Conservation (phyloP, 2,113 vertebrate genomes). For the Laticauda colubrina region DNA sequence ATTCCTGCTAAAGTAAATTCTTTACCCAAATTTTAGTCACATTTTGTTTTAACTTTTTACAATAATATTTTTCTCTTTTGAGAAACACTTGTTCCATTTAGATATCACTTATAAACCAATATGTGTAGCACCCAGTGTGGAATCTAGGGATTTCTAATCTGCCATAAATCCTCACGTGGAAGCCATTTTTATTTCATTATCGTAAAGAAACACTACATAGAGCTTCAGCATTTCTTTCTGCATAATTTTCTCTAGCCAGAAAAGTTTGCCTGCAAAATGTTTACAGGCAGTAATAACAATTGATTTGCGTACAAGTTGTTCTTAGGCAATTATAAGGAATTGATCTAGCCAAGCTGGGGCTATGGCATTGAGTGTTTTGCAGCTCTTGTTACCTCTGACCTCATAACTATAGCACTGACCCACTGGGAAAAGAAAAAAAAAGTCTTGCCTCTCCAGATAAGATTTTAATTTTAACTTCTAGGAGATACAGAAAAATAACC, state of each 20-base stretch:
- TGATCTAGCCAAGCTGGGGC: constrained; percentile 67
- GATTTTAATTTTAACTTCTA: constrained; percentile 49
- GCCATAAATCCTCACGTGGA: neutral
- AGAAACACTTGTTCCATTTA: too few relatives aligned
- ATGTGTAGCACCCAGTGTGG: too few relatives aligned
- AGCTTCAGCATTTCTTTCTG: constrained; percentile 59
- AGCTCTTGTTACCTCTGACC: constrained; percentile 69
- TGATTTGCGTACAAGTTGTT: constrained; percentile 77
- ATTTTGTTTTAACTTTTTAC: too few relatives aligned
- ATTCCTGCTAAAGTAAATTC: too few relatives aligned
- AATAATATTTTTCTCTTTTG: too few relatives aligned
- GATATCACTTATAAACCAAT: too few relatives aligned
- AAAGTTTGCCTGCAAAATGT: constrained; percentile 68
- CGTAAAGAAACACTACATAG: constrained; percentile 48
- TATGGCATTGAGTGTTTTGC: constrained; percentile 50
- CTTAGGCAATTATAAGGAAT: constrained; percentile 77
- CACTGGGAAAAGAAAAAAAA: constrained; percentile 16
- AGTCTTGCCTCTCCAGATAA: constrained; percentile 45
- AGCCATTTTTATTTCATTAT: constrained; percentile 55
- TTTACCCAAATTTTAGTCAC: too few relatives aligned
- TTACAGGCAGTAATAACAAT: constrained; percentile 71
- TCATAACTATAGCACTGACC: constrained; percentile 47
- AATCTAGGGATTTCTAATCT: neutral
- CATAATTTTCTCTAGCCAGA: constrained; percentile 61
- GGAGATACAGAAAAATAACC: constrained; percentile 43